Percentiles rank a stretch among this genome's conserved stretches.
Conservation (phyloP, 2,113 vertebrate species). For the Tichodroma muraria region DNA sequence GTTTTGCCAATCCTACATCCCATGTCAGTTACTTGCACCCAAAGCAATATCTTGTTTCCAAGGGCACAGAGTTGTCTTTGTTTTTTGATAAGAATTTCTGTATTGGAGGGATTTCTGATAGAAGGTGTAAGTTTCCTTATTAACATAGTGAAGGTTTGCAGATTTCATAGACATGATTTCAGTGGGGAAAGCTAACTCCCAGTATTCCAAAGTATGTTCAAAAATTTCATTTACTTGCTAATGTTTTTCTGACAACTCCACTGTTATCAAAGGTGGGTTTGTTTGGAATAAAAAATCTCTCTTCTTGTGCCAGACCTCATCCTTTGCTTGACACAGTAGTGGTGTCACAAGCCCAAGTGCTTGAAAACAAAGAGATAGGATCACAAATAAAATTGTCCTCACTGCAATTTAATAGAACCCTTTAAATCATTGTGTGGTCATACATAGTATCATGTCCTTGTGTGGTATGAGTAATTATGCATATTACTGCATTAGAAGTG, state of each 20-base stretch:
- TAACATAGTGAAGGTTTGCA: not conserved
- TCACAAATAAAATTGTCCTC: not conserved
- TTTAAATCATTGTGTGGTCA: not conserved
- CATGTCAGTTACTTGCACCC: constrained; percentile 25
- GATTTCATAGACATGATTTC: not conserved
- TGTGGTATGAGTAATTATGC: not conserved
- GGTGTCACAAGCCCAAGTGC: not conserved
- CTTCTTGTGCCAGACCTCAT: not conserved
- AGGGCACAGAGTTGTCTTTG: constrained; percentile 5
- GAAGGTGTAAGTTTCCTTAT: not conserved
- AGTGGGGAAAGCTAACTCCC: not conserved
- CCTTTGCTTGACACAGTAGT: not conserved
- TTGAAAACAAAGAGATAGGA: not conserved
- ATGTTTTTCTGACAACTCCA: not conserved
- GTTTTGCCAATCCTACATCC: not conserved
- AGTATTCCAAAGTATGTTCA: not conserved
- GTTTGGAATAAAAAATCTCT: not conserved
- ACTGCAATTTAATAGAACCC: not conserved
- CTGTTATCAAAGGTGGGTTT: not conserved
- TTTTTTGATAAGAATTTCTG: constrained; percentile 28
- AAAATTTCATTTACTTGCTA: not conserved
- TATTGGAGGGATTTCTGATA: not conserved
- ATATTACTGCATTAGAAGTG: not conserved
- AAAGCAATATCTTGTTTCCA: constrained; percentile 54
- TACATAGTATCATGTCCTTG: not conserved